phyloP scores from a whole-genome alignment of 2,888 invertebrate species.

The Lepidonotus clava region DNA sequence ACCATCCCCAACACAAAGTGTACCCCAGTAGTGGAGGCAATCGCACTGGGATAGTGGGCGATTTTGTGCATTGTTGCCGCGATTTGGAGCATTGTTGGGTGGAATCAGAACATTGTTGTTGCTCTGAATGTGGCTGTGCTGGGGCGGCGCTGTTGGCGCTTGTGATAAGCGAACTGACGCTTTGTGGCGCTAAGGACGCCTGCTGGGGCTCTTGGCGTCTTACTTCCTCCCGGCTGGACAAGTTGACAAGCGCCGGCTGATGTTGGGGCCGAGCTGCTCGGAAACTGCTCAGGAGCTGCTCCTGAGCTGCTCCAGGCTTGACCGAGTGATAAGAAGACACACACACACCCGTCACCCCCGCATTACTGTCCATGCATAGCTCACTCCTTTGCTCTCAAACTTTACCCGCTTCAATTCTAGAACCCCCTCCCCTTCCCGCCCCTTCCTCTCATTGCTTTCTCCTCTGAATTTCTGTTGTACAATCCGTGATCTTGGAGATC shows the following conservation, averaged over 20 bases:
- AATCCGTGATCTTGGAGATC: too few relatives aligned
- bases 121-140: conserved; percentile 29
- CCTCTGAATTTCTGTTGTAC: too few relatives aligned
- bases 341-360: too few relatives aligned
- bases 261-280: too few relatives aligned
- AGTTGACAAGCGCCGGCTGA: conserved; percentile 38
- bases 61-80: background rate
- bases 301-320: too few relatives aligned
- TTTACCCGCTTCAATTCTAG: too few relatives aligned
- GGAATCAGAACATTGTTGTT: background rate
- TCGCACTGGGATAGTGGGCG: background rate
- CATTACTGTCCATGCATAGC: too few relatives aligned
- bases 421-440: too few relatives aligned
- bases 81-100: background rate
- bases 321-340: too few relatives aligned
- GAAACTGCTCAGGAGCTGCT: too few relatives aligned
- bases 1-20: background rate
- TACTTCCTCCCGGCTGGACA: conserved; percentile 14
- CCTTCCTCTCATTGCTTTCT: too few relatives aligned
- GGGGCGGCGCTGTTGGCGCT: conserved; percentile 2
- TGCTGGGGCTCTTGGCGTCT: background rate
- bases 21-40: background rate
- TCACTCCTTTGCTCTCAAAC: too few relatives aligned
- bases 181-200: conserved; percentile 36
- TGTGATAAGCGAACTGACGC: conserved; percentile 21